Conservation (phyloP, 2,113 vertebrate genomes). For the Atherinomorus stipes region DNA sequence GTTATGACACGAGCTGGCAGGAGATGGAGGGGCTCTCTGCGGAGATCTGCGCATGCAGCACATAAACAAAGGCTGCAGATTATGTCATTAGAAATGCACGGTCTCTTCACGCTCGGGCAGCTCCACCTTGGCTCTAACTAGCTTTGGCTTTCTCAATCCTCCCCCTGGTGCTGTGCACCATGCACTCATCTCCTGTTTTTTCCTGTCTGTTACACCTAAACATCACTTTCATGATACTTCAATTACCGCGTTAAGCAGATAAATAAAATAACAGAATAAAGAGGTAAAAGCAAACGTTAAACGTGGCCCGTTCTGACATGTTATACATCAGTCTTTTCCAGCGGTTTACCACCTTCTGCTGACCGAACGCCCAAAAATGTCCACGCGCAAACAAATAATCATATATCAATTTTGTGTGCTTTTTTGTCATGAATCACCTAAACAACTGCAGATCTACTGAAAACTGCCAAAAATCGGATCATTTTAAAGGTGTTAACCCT, state of each 20-base stretch:
- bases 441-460: too few relatives aligned
- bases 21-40: constrained; percentile 7
- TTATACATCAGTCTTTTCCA: background rate
- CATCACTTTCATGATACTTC: constrained; percentile 3
- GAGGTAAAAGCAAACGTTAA: background rate
- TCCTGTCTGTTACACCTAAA: constrained; percentile 7
- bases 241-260: background rate
- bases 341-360: too few relatives aligned
- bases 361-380: too few relatives aligned
- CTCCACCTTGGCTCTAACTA: constrained; percentile 37
- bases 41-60: constrained; percentile 16
- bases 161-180: constrained; percentile 25
- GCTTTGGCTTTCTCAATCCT: constrained; percentile 38
- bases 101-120: constrained; percentile 42
- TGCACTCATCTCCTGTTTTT: constrained; percentile 23
- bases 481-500: too few relatives aligned
- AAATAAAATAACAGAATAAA: constrained; percentile 6
- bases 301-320: background rate
- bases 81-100: constrained; percentile 51
- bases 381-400: too few relatives aligned
- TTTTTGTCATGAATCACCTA: too few relatives aligned
- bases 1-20: constrained; percentile 16
- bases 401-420: background rate
- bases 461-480: too few relatives aligned
- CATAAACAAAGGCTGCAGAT: constrained; percentile 46